phyloP scores from a whole-genome alignment of 1,140 invertebrate genomes.

The Drosophila littoralis region DNA sequence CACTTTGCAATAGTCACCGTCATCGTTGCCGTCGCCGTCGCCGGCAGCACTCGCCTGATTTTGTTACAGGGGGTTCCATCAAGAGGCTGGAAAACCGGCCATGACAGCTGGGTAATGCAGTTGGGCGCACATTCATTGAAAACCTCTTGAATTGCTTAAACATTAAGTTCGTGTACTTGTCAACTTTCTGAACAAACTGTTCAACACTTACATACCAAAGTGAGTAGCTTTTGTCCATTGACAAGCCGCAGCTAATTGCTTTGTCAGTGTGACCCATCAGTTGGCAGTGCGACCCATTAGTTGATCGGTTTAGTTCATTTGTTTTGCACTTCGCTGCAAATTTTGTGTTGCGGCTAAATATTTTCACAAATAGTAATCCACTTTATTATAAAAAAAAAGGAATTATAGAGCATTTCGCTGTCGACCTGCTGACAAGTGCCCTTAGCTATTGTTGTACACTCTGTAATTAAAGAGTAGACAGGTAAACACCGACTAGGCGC shows the following conservation, averaged over 20 bases:
- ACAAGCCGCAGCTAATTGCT: no score
- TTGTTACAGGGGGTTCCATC: slow-evolving; percentile 23
- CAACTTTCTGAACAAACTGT: no score
- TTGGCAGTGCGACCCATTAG: no score
- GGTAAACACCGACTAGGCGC: neutral
- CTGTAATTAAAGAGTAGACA: slow-evolving; percentile 9
- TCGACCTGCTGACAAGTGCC: slow-evolving; percentile 2
- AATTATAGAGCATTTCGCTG: slow-evolving; percentile 11
- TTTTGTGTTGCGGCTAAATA: no score
- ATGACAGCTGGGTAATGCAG: slow-evolving; percentile 17
- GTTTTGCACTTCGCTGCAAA: no score
- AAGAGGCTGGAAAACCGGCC: neutral
- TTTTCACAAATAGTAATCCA: no score
- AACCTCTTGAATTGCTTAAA: neutral
- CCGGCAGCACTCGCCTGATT: slow-evolving; percentile 36
- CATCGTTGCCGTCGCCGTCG: slow-evolving; percentile 7
- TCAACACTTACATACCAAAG: no score
- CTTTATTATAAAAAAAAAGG: no score
- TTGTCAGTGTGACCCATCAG: no score
- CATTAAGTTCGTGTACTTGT: no score
- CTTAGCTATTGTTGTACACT: slow-evolving; percentile 19
- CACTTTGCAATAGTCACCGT: slow-evolving; percentile 64
- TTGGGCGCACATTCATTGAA: neutral
- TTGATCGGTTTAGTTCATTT: no score
- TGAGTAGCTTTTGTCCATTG: no score